phyloP scores from a whole-genome alignment of 2,888 invertebrate genomes.

The Campaea margaritaria region DNA sequence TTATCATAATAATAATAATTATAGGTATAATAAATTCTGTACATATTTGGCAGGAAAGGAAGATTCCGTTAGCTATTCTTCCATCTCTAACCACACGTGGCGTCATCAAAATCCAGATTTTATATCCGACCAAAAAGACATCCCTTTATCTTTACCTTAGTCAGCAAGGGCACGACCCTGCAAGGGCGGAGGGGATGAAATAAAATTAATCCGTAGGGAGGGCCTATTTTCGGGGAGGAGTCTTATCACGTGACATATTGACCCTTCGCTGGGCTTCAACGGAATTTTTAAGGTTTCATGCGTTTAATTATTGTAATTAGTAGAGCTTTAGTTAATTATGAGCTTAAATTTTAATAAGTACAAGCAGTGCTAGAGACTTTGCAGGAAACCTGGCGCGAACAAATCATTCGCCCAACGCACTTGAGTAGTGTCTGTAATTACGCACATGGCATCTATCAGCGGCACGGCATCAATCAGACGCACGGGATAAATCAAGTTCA shows the following conservation, averaged over 20 bases:
- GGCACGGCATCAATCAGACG: too few species aligned
- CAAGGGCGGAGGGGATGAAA: constrained; percentile 33
- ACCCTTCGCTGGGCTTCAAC: constrained; percentile 25
- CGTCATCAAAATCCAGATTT: constrained; percentile 24
- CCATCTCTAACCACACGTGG: constrained; percentile 5
- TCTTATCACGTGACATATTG: constrained; percentile 33
- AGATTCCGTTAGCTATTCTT: neutral
- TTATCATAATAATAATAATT: too few species aligned
- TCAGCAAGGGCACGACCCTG: constrained; percentile 38
- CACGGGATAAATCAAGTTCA: too few species aligned
- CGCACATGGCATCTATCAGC: too few species aligned
- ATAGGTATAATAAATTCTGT: neutral
- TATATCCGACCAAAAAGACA: constrained; percentile 31
- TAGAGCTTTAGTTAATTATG: neutral
- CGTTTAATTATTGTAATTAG: constrained; percentile 18
- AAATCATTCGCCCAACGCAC: too few species aligned
- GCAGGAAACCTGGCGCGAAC: too few species aligned
- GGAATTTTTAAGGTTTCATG: constrained; percentile 20
- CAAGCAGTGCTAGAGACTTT: too few species aligned
- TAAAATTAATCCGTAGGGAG: constrained; percentile 47
- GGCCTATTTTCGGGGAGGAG: constrained; percentile 9
- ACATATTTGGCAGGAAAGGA: too few species aligned
- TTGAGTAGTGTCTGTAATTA: too few species aligned
- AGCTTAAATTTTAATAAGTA: neutral
- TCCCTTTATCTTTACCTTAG: constrained; percentile 41